Base-by-base conservation (phyloP, 2,797 vertebrate genomes). In the Sebastes iracundus region DNA sequence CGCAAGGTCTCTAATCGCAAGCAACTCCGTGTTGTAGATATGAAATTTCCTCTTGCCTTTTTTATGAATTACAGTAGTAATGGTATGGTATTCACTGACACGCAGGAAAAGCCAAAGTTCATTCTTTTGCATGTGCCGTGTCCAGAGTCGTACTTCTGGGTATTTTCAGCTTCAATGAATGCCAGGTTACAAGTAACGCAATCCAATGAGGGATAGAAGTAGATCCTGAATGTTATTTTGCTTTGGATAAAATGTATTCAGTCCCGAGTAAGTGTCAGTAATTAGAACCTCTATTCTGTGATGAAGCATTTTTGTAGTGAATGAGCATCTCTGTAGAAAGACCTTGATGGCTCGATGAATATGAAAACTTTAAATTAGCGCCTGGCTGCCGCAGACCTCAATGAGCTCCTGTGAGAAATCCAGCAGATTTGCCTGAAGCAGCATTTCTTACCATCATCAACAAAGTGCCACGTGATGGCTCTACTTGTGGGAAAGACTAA, bases 1-100 rank as follows among this genome's bases (percentile, higher is more conserved):
- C 30, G n/a, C 84, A 91, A 92, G 90, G 87, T 90, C 89, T 84
- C 80, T 61, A 77, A 83, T 81, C 81, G 53, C 69, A 67, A 38
- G 38, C n/a, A 63, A 33, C 28, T 49, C 69, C 14, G 25, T 59
- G 74, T 42, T 66, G 16, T 55, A 75, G 78, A 88, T 66, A 77
- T 56, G 68, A 85, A 75, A 81, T 32, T 16, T 68, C n/a, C 46
- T 56, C 60, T 85, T 58, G 83, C 78, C 73, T 81, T 66, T 14
- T 13, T 75, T 82, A 60, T 81, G 80, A 90, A 73, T 79, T 30
- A 67, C 70, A 49, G 13, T 63, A 10, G 49, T 61, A 23, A 77
- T 35, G 35, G 35, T 77, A 38, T 74, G 20, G 28, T 70, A 52
- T 72, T 75, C 55, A 61, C 63, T 60, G 65, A 80, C 62, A 79